These are phyloP conservation scores for Siniperca scherzeri DNA, from an alignment of 2,797 vertebrate species.

Conservation along the genomic window DNA sequence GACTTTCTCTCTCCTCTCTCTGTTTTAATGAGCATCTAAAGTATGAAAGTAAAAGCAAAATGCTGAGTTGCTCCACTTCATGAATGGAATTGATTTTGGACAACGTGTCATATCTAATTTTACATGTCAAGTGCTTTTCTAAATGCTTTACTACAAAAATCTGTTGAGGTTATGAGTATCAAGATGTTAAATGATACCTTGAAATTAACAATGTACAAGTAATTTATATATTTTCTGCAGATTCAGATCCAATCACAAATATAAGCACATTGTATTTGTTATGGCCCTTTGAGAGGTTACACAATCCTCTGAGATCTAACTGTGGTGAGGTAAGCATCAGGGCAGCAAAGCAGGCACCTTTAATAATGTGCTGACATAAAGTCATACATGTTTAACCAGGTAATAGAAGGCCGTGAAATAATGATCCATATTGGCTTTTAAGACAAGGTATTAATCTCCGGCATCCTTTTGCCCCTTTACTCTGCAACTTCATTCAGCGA, in stretches of 20 bases:
- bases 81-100: slow-evolving; percentile 29
- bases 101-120: slow-evolving; percentile 13
- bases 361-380: slow-evolving; percentile 83
- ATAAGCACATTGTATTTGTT: slow-evolving; percentile 59
- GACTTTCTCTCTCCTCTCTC: slow-evolving; percentile 33
- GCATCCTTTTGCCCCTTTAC: slow-evolving; percentile 61
- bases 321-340: slow-evolving; percentile 68
- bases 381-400: slow-evolving; percentile 83
- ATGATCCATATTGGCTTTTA: slow-evolving; percentile 83
- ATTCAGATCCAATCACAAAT: slow-evolving; percentile 50
- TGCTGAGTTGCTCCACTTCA: not conserved
- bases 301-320: slow-evolving; percentile 53
- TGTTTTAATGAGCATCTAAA: slow-evolving; percentile 70
- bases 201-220: slow-evolving; percentile 27
- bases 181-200: slow-evolving; percentile 4
- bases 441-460: slow-evolving; percentile 81
- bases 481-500: slow-evolving; percentile 64
- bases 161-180: not conserved
- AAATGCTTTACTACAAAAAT: no score
- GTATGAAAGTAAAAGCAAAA: slow-evolving; percentile 59
- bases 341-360: slow-evolving; percentile 64
- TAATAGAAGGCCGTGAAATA: slow-evolving; percentile 79
- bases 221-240: slow-evolving; percentile 43
- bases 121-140: slow-evolving; percentile 20
- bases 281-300: slow-evolving; percentile 34